These are phyloP conservation scores for Centrocercus urophasianus DNA, from an alignment of 2,113 vertebrate genomes.

Conservation along the genomic window DNA sequence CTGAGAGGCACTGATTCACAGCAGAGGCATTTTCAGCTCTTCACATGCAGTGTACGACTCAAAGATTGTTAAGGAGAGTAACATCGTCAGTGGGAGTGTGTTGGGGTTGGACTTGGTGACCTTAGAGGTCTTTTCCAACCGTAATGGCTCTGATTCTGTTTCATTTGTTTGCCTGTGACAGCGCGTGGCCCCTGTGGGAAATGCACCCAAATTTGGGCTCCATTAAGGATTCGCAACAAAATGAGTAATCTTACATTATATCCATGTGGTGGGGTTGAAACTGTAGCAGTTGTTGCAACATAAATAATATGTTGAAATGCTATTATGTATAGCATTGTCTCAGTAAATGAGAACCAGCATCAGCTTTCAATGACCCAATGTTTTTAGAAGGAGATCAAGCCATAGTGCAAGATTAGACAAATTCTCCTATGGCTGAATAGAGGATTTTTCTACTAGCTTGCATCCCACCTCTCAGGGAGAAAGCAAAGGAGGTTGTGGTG, in stretches of 20 bases:
- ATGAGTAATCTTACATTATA: background rate
- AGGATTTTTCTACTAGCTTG: background rate
- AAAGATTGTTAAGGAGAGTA: constrained; percentile 4
- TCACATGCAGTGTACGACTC: background rate
- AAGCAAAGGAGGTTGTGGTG: background rate
- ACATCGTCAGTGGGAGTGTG: too few relatives aligned
- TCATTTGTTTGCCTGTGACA: accelerated
- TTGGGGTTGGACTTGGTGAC: too few relatives aligned
- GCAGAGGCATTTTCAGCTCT: constrained; percentile 27
- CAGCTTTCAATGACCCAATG: background rate
- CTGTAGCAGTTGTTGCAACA: background rate
- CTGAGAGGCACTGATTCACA: constrained; percentile 40
- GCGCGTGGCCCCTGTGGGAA: background rate
- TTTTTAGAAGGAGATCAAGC: background rate
- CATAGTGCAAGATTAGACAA: constrained; percentile 34
- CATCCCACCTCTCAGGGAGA: background rate
- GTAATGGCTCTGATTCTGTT: too few relatives aligned
- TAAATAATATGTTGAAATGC: background rate
- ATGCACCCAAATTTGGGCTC: background rate
- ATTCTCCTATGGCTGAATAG: background rate
- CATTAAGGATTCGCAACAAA: background rate
- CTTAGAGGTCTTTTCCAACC: too few relatives aligned
- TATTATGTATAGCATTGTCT: background rate
- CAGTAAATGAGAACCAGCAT: background rate
- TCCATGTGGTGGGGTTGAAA: background rate